Evolutionary conservation across 2,113 vertebrate species (phyloP).

Genomic region (Carollia perspicillata): DNA sequence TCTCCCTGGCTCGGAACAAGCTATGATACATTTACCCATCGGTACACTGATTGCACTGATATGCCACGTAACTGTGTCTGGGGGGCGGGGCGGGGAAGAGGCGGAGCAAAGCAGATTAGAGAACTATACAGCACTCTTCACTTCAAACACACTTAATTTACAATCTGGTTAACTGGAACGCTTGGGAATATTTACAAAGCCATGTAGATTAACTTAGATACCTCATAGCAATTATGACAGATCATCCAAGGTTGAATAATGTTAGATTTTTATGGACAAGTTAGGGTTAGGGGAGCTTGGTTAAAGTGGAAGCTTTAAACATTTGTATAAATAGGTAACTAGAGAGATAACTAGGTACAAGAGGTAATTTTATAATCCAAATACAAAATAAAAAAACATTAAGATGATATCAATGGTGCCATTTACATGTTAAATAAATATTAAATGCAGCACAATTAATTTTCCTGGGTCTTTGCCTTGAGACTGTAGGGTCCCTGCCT

Average conservation of each 20-base stretch:
- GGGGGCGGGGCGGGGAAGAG: not conserved
- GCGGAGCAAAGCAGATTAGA: not conserved
- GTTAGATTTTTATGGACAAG: not conserved
- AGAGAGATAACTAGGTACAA: not conserved
- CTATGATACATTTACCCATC: not conserved
- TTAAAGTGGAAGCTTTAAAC: not conserved
- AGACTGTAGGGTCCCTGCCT: not conserved
- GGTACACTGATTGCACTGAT: not conserved
- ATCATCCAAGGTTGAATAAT: not conserved
- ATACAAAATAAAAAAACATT: not conserved
- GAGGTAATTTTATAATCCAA: not conserved
- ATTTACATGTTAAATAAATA: not conserved
- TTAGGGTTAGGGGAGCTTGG: not conserved
- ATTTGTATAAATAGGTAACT: not conserved
- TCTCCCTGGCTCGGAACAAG: not conserved
- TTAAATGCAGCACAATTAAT: not conserved
- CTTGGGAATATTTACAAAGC: not conserved
- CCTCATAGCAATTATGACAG: not conserved
- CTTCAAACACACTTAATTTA: not conserved
- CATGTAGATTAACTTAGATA: not conserved
- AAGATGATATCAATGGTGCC: not conserved
- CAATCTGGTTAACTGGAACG: not conserved
- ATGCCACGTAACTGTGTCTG: not conserved
- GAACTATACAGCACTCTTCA: not conserved
- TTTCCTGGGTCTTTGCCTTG: not conserved